Evolutionary conservation across 2,888 invertebrate species (phyloP), one percentile per base, ranked within the genome.

Genomic region (Theretra japonica): DNA sequence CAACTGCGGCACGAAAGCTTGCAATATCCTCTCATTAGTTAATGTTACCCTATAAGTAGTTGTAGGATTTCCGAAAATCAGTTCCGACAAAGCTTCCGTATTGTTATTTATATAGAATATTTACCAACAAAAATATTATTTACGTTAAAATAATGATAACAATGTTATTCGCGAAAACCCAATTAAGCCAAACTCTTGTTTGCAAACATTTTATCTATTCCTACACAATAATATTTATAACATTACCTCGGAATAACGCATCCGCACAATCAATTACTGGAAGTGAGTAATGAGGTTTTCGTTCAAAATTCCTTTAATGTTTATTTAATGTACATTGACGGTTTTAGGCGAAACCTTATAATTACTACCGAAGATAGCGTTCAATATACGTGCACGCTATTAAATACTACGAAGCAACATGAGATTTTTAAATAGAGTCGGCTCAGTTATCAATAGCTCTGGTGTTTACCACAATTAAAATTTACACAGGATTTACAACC

Each of bases 261-360:
- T 59, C 59, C 25, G 25, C 23, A 59, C 23, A 59, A 59, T 23
- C 59, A 59, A 19, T 60, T 60, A 60, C 60, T 60, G 60, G 60
- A 60, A 60, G 60, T 60, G 17, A 59, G 15, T 60, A 2, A 30
- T 41, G 41, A 41, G 41, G 41, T 30, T 19, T 6, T 17, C 11
- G n/a, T 60, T 17, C 15, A 15, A 60, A n/a, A 17, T 19, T 21
- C 4, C 17, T 48, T 17, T 21, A 33, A 48, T 41, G 33, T 48
- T 21, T 48, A 62, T 60, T 11, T 23, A 7, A 23, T 11, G 23
- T 57, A 57, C 57, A 57, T 57, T 57, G 57, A 23, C 8, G 5
- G 7, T 8, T 57, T 57, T 7, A 57, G 3, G 8, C 7, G 21
- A n/a, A 21, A n/a, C n/a, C 5, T 21, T 57, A 23, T 57, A 21